These are phyloP conservation scores for Drosophila sp. DNA, from an alignment of 1,140 invertebrate species.

Conservation along the genomic window DNA sequence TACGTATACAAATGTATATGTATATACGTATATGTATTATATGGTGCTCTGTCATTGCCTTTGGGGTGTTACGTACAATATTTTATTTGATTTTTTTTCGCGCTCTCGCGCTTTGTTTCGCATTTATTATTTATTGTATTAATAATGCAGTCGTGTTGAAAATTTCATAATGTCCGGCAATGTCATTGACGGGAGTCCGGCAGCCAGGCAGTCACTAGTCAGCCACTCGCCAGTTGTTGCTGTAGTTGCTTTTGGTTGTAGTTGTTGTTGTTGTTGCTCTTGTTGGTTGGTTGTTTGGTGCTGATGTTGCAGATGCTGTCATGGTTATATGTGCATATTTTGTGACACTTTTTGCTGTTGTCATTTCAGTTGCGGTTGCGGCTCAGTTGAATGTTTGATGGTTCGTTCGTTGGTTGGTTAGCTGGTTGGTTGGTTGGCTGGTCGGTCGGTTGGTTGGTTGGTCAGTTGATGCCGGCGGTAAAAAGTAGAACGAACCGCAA, in stretches of 20 bases:
- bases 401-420: conserved; percentile 27
- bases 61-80: conserved; percentile 12
- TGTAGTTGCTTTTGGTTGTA: conserved; percentile 20
- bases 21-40: conserved; percentile 1
- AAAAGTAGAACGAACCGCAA: conserved; percentile 15
- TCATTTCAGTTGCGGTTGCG: conserved; percentile 42
- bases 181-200: conserved; percentile 44
- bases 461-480: conserved; percentile 5
- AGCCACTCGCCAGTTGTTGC: background rate
- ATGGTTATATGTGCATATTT: conserved; percentile 25
- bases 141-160: conserved; percentile 69
- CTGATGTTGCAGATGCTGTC: conserved; percentile 19
- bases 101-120: conserved; percentile 35
- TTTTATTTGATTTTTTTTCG: conserved; percentile 3
- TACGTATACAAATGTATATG: background rate
- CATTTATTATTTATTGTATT: conserved; percentile 70
- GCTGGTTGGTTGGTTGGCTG: conserved; percentile 8
- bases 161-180: conserved; percentile 65
- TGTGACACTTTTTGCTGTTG: conserved; percentile 41
- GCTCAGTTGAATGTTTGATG: conserved; percentile 34
- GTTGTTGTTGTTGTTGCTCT: background rate
- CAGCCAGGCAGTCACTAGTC: conserved; percentile 26
- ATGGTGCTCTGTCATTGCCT: conserved; percentile 10
- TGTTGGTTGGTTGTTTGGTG: conserved; percentile 12
- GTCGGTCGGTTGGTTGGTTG: conserved; percentile 22